These are phyloP conservation scores for Caiman crocodilus DNA, from an alignment of 2,797 vertebrate genomes.

Conservation along the genomic window DNA sequence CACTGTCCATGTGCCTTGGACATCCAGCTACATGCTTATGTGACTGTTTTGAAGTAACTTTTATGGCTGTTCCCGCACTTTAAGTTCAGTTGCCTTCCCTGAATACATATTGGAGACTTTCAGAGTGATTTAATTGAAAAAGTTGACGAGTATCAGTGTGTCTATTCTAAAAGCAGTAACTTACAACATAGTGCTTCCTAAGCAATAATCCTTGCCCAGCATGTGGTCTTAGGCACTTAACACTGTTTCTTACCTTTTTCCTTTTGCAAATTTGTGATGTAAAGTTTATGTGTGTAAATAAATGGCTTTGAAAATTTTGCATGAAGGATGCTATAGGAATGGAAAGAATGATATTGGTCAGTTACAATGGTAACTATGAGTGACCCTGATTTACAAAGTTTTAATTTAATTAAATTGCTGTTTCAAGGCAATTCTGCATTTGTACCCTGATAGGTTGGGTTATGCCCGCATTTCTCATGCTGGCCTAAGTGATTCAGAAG, in stretches of 20 bases:
- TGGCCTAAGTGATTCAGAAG: conserved; percentile 82
- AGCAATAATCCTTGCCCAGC: not conserved
- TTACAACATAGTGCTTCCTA: not conserved
- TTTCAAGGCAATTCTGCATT: conserved; percentile 18
- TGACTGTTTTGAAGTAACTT: not conserved
- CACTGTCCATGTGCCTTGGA: not conserved
- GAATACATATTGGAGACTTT: not conserved
- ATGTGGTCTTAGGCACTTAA: not conserved
- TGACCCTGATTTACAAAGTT: not conserved
- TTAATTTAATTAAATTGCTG: conserved; percentile 4
- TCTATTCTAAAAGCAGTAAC: not conserved
- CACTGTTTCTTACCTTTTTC: not conserved
- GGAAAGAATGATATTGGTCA: not conserved
- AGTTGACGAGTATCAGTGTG: not conserved
- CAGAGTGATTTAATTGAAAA: not conserved
- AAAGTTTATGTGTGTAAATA: not conserved
- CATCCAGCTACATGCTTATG: rapidly evolving
- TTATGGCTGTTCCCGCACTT: not conserved
- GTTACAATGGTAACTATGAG: not conserved
- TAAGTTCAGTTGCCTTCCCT: not conserved
- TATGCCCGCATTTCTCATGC: conserved; percentile 83
- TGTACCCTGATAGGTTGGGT: conserved; percentile 71
- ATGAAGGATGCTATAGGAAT: not conserved
- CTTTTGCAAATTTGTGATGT: not conserved
- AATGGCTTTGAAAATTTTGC: not conserved